These are phyloP conservation scores for Clunio marinus DNA, from an alignment of 2,888 invertebrate species.

Conservation along the genomic window DNA sequence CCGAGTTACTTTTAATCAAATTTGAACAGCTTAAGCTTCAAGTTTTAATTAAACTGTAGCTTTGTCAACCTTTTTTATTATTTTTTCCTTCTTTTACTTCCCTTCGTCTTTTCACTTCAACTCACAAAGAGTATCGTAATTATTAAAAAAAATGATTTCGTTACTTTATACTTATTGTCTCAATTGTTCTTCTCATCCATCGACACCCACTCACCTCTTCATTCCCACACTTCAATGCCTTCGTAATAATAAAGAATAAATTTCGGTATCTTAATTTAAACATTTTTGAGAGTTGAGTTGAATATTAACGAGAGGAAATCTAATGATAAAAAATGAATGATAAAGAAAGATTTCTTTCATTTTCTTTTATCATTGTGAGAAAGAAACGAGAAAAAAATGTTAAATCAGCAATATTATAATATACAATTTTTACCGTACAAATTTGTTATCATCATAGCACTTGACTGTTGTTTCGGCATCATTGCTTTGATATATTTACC, in stretches of 20 bases:
- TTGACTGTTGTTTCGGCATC: background rate
- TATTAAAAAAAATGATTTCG: background rate
- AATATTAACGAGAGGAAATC: background rate
- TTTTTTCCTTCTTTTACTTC: background rate
- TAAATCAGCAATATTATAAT: slow-evolving; percentile 10
- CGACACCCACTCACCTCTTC: background rate
- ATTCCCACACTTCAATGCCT: background rate
- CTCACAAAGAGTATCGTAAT: background rate
- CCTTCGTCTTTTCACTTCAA: no score
- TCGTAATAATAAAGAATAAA: background rate
- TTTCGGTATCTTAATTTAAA: background rate
- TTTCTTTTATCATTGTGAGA: no score
- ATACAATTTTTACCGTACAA: background rate
- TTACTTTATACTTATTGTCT: background rate
- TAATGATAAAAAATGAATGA: no score
- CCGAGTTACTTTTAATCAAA: no score
- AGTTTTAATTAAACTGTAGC: no score
- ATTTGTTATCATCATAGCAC: background rate
- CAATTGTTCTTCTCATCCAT: background rate
- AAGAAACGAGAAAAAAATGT: background rate
- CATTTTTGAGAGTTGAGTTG: background rate
- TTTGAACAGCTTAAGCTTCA: no score
- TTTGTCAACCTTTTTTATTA: no score
- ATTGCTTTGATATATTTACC: background rate
- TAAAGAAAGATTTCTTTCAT: no score